Percentiles rank a stretch among this genome's conserved stretches.
Evolutionary conservation across 2,888 invertebrate genomes (phyloP).

Genomic region (Eulithis testata): DNA sequence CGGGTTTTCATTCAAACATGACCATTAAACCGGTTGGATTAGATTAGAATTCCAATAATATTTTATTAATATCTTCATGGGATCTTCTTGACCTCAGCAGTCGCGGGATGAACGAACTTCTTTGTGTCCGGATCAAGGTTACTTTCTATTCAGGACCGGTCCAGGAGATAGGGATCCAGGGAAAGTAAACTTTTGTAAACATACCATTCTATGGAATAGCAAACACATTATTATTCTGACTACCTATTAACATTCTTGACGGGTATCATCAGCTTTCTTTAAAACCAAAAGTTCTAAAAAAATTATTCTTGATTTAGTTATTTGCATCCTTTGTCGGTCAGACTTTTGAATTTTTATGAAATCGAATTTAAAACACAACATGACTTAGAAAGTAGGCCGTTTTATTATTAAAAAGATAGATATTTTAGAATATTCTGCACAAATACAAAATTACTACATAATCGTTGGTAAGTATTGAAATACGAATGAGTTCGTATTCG

Average conservation of each 20-base stretch:
- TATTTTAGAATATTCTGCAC: too few species aligned
- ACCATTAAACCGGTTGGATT: slow-evolving; percentile 32
- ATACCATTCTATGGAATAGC: slow-evolving; percentile 1
- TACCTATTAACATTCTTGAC: background rate
- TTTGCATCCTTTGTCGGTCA: too few species aligned
- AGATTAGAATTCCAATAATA: slow-evolving; percentile 35
- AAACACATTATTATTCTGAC: background rate
- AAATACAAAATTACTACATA: too few species aligned
- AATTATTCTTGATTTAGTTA: too few species aligned
- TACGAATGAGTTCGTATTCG: too few species aligned
- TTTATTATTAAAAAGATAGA: too few species aligned
- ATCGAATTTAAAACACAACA: too few species aligned
- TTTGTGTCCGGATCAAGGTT: slow-evolving; percentile 69
- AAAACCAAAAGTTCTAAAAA: too few species aligned
- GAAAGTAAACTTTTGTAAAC: slow-evolving; percentile 45
- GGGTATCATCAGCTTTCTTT: background rate
- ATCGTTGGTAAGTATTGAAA: too few species aligned
- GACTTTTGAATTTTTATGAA: too few species aligned
- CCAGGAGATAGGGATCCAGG: slow-evolving; percentile 46
- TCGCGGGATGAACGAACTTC: slow-evolving; percentile 72
- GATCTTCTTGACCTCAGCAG: slow-evolving; percentile 43
- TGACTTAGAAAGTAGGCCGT: too few species aligned
- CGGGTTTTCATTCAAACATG: slow-evolving; percentile 37
- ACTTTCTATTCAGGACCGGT: slow-evolving; percentile 77
- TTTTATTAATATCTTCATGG: slow-evolving; percentile 35